Conservation (phyloP, 2,888 invertebrate species). For the Thereva unica region DNA sequence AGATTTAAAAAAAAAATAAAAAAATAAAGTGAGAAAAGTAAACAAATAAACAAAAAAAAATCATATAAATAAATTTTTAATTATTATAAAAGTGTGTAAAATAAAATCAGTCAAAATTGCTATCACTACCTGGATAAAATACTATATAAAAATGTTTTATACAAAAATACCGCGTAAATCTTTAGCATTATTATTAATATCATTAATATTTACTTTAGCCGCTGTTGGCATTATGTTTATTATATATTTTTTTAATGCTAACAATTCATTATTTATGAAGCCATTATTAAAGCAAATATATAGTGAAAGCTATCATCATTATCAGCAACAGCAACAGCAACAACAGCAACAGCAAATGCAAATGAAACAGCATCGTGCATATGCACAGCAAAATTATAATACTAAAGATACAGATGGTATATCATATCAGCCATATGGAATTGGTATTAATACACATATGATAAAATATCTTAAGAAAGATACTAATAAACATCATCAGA, state of each 20-base stretch:
- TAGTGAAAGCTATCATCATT: background rate
- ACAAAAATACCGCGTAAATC: constrained; percentile 46
- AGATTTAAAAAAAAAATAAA: too few species aligned
- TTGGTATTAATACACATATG: background rate
- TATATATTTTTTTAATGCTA: constrained; percentile 44
- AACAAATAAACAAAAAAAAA: too few species aligned
- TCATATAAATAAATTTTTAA: too few species aligned
- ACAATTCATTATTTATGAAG: constrained; percentile 37
- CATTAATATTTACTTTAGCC: constrained; percentile 44
- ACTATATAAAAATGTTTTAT: constrained; percentile 44
- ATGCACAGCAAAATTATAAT: background rate
- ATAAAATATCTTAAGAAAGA: constrained; percentile 8
- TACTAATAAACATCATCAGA: background rate
- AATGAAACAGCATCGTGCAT: background rate
- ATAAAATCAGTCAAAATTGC: too few species aligned
- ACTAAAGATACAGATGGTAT: constrained; percentile 1
- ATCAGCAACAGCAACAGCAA: constrained; percentile 27
- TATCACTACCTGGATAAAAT: too few species aligned
- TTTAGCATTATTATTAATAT: constrained; percentile 44
- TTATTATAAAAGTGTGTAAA: too few species aligned
- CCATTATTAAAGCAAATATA: constrained; percentile 28
- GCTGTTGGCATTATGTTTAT: constrained; percentile 44
- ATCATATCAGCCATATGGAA: constrained; percentile 2
- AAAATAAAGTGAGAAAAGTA: too few species aligned
- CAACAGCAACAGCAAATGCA: background rate